Base-by-base conservation (phyloP, 2,797 vertebrate genomes). In the Labeo calbasu region DNA sequence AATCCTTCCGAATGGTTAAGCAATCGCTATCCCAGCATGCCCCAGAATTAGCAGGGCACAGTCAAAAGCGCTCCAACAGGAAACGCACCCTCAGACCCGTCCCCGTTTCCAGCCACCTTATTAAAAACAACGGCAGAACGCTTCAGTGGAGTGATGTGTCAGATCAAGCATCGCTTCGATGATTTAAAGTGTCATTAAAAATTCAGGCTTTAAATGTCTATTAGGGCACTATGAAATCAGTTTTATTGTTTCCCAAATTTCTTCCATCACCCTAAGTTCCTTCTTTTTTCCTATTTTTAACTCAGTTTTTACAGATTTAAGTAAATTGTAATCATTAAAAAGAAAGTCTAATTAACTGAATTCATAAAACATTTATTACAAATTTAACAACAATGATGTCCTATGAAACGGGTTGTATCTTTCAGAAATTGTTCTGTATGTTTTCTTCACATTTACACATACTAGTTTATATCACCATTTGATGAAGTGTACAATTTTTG, bases 1-100 rank as follows among this genome's bases (percentile, higher is more conserved):
- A 94, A 93, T 91, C 92, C 91, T 95, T 95, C 93, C 93, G 94
- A 94, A 93, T 94, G 93, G 89, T 95, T 94, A 91, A 90, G 93
- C 94, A 94, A 95, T 95, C 86, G 91, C 86, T 87, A 69, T 87
- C 88, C 66, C 77, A 82, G 79, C 53, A 75, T 79, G 79, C 19
- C 59, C 7, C 77, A 72, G 82, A 65, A 43, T 66, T 66, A 73
- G 59, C 28, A 77, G 70, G 72, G 57, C 17, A 59, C 3, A 23
- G 70, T 36, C 36, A 21, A 59, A 69, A 28, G 17, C 28, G 14
- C 11, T 85, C 84, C 25, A 48, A 48, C 73, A 82, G 84, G 80
- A 86, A 86, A 32, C 12, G 36, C 77, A 65, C 50, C 50, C 71
- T 66, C 63, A 55, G 76, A 76, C 50, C 48, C 36, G 63, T 79